phyloP scores from a whole-genome alignment of 1,140 invertebrate species.

The Hyphantria cunea region DNA sequence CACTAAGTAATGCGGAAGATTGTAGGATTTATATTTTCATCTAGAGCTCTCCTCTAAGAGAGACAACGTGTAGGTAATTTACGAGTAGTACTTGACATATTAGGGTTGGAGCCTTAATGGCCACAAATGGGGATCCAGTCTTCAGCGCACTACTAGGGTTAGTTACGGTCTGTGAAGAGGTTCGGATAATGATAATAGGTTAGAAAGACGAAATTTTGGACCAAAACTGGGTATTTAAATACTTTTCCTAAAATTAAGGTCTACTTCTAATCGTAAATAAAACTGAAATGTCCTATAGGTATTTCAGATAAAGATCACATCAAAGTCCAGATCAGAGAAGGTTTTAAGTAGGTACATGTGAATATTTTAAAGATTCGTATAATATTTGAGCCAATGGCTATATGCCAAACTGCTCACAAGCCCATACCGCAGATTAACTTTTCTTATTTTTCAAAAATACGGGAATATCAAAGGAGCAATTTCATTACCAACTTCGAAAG shows the following conservation, averaged over 20 bases:
- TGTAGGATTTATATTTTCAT: too few species aligned
- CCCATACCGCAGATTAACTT: neutral
- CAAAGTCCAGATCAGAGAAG: too few species aligned
- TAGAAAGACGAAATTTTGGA: too few species aligned
- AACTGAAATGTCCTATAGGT: too few species aligned
- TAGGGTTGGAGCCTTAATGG: constrained; percentile 14
- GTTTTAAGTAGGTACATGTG: too few species aligned
- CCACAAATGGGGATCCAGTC: constrained; percentile 9
- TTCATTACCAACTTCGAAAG: neutral
- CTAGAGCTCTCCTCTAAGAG: too few species aligned
- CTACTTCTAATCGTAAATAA: too few species aligned
- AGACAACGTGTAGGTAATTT: constrained; percentile 23
- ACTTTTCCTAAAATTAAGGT: too few species aligned
- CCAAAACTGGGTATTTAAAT: too few species aligned
- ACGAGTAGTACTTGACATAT: constrained; percentile 14
- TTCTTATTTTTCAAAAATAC: neutral
- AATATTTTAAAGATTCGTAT: constrained; percentile 9
- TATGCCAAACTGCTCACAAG: constrained; percentile 13
- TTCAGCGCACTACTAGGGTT: neutral
- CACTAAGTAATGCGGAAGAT: too few species aligned
- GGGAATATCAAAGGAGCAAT: constrained; percentile 13
- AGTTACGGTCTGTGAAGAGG: neutral
- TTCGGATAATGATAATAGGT: too few species aligned
- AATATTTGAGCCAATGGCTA: constrained; percentile 14
- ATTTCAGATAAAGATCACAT: too few species aligned